Conservation (phyloP, 2,888 invertebrate species). For the Axea sp. region DNA sequence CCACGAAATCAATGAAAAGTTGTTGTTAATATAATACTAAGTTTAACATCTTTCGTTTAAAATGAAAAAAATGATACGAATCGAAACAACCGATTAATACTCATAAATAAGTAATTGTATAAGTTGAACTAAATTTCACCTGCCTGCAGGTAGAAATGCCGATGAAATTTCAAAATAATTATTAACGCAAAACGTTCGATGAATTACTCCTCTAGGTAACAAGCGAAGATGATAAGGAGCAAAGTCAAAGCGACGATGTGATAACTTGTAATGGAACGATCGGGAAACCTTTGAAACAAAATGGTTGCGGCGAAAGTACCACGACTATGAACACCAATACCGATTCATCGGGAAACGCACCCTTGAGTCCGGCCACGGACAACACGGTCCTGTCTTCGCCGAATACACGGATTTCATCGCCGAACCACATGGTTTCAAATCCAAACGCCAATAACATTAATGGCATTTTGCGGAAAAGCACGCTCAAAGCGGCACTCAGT, state of each 20-base stretch:
- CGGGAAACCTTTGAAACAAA: slow-evolving; percentile 51
- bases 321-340: slow-evolving; percentile 73
- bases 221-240: slow-evolving; percentile 17
- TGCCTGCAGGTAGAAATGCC: too few relatives aligned
- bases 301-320: slow-evolving; percentile 70
- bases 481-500: slow-evolving; percentile 78
- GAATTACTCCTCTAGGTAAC: too few relatives aligned
- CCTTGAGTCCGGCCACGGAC: slow-evolving; percentile 67
- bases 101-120: too few relatives aligned
- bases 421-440: slow-evolving; percentile 68
- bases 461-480: slow-evolving; percentile 74
- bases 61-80: too few relatives aligned
- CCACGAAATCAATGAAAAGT: too few relatives aligned
- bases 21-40: too few relatives aligned
- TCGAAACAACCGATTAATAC: too few relatives aligned
- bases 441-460: slow-evolving; percentile 71
- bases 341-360: slow-evolving; percentile 67
- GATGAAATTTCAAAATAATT: too few relatives aligned
- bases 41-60: too few relatives aligned
- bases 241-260: slow-evolving; percentile 17
- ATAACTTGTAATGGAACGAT: slow-evolving; percentile 34
- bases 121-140: too few relatives aligned
- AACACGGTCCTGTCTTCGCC: slow-evolving; percentile 72
- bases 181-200: too few relatives aligned
- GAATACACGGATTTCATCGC: slow-evolving; percentile 74